Evolutionary conservation across 2,113 vertebrate genomes (phyloP).

Genomic region (Danionella cerebrum): DNA sequence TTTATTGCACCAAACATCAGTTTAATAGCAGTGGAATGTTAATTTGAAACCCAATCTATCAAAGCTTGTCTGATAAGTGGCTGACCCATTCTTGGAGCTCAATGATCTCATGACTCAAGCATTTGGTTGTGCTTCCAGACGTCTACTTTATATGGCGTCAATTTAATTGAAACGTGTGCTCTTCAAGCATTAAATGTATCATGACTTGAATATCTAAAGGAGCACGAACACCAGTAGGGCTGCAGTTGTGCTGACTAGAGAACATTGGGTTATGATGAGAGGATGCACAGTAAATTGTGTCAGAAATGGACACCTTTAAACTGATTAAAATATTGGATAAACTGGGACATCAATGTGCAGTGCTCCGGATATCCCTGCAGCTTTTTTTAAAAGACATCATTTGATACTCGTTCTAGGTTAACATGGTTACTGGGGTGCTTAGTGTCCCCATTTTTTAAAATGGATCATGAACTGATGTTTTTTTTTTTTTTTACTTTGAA

Average conservation of each 20-base stretch:
- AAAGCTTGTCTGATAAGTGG: slow-evolving; percentile 24
- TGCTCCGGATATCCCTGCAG: not conserved
- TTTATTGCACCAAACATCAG: too few relatives aligned
- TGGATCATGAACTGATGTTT: too few relatives aligned
- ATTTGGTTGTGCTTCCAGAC: not conserved
- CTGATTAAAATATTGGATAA: not conserved
- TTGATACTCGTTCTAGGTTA: not conserved
- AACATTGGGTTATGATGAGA: not conserved
- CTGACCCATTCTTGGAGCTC: not conserved
- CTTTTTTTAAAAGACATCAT: not conserved
- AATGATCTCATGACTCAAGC: not conserved
- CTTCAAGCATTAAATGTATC: too few relatives aligned
- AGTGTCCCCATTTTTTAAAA: too few relatives aligned
- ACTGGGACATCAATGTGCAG: not conserved
- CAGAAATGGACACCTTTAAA: not conserved
- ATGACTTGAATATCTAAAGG: too few relatives aligned
- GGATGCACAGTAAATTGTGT: not conserved
- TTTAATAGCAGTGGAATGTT: not conserved
- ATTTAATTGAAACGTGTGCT: too few relatives aligned
- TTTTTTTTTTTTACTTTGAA: too few relatives aligned
- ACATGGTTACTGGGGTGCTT: too few relatives aligned
- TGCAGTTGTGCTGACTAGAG: not conserved
- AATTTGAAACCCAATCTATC: not conserved
- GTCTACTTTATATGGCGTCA: not conserved
- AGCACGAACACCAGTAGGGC: not conserved